Percentiles rank a stretch among this genome's conserved stretches.
These are phyloP conservation scores for Drosophila leonis DNA, from an alignment of 2,888 invertebrate species.

Conservation along the genomic window DNA sequence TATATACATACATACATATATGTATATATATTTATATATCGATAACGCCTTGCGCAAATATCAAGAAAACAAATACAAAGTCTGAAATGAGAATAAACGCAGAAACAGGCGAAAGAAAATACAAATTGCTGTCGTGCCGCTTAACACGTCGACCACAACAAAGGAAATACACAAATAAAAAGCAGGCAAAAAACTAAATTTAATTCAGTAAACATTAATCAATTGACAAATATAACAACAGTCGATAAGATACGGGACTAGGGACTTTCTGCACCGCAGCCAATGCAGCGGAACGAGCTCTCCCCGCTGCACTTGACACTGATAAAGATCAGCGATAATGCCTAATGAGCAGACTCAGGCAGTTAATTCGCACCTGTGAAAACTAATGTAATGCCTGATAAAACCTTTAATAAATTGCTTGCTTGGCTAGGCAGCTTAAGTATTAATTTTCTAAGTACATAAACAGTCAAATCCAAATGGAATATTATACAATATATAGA, in stretches of 20 bases:
- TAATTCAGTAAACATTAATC: conserved; percentile 54
- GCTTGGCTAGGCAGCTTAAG: no score
- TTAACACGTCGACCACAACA: conserved; percentile 67
- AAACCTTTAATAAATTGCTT: background rate
- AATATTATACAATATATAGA: no score
- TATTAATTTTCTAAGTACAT: background rate
- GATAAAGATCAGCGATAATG: background rate
- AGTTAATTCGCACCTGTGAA: conserved; percentile 1
- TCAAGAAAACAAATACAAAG: conserved; percentile 45
- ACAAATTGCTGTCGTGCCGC: conserved; percentile 53
- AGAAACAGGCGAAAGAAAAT: conserved; percentile 6
- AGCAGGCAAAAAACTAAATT: conserved; percentile 10
- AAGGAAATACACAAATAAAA: conserved; percentile 30
- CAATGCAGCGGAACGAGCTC: conserved; percentile 29
- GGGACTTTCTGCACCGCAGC: background rate
- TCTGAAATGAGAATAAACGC: conserved; percentile 21
- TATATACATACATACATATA: background rate
- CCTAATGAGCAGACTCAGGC: background rate
- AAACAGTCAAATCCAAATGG: background rate
- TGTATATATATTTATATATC: background rate
- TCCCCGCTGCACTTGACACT: conserved; percentile 44
- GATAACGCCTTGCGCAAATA: conserved; percentile 61
- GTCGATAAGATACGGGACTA: conserved; percentile 62
- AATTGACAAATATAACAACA: conserved; percentile 20
- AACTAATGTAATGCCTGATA: background rate